Evolutionary conservation across 2,113 vertebrate species (phyloP), one percentile per base, ranked within the genome.

Genomic region (Caracal caracal): DNA sequence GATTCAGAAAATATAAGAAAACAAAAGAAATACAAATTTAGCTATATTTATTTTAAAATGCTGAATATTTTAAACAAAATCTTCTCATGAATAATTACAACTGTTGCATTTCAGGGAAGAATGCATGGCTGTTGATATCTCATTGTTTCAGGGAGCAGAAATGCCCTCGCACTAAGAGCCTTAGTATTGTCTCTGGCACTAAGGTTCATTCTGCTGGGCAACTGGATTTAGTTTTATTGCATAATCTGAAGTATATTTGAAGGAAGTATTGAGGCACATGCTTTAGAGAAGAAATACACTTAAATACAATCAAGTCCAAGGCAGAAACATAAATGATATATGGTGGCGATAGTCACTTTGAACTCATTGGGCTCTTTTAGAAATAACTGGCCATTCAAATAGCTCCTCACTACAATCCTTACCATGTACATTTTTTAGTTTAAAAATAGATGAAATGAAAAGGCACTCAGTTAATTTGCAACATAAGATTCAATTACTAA

Each of bases 1-100:
- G 63, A 89, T 70, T 95, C 19, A 80, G 37, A 95, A 95, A 47
- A 73, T n/a, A 88, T 16, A 78, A 89, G n/a, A 73, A 88, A 91
- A 63, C 1, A 81, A 87, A 81, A 20, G 12, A 78, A 89, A 16
- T 53, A 56, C 3, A 80, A 71, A 53, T 90, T 24, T 82, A 86
- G 35, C 6, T 47, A 37, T 51, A 30, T 66, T 93, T 10, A 66
- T 90, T 68, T 51, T 47, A 95, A 88, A 65, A 73, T 73, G 6
- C 1, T 86, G 9, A 47, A 47, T 53, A 13, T 82, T 81, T 75
- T 40, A 80, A 49, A 24, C 0, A 28, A 43, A 59, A 49, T 2
- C 15, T 53, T 89, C 30, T 63, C 43, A 10, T 10, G 40, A 35
- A 28, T 92, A 76, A 81, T 76, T 53, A 90, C 7, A 71, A 19